A percentile compares a stretch with the other conserved stretches of the same genome.
phyloP scores from a whole-genome alignment of 2,113 vertebrate species.

The Paracanthobrama guichenoti region DNA sequence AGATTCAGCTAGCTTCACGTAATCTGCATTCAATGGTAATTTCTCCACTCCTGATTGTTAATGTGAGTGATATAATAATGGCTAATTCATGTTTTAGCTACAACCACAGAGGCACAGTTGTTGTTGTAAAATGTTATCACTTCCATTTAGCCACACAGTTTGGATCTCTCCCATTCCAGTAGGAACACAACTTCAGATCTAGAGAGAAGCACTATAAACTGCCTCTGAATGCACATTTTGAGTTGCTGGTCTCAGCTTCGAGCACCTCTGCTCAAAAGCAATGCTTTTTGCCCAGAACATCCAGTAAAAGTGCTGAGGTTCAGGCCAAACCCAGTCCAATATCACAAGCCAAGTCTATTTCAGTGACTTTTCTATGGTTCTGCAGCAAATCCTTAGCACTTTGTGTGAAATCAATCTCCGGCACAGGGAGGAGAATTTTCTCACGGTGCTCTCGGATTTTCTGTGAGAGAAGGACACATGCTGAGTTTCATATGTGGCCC shows the following conservation, averaged over 20 bases:
- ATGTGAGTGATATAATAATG: conserved; percentile 27
- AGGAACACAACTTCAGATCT: conserved; percentile 56
- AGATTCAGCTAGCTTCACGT: neutral
- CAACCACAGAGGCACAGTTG: neutral
- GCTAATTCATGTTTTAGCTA: conserved; percentile 21
- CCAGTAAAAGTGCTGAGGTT: conserved; percentile 59
- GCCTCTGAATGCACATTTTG: conserved; percentile 55
- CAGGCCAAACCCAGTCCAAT: conserved; percentile 71
- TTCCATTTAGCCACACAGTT: neutral
- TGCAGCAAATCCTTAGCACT: conserved; percentile 68
- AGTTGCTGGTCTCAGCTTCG: conserved; percentile 61
- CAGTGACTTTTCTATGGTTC: conserved; percentile 64
- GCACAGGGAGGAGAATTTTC: conserved; percentile 68
- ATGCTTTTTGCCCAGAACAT: conserved; percentile 61
- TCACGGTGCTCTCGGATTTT: conserved; percentile 44
- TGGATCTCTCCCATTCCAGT: conserved; percentile 33
- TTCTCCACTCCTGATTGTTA: conserved; percentile 22
- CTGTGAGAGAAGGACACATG: conserved; percentile 66
- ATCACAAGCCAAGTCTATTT: conserved; percentile 72
- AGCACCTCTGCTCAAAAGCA: conserved; percentile 62
- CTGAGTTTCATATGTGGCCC: conserved; percentile 67
- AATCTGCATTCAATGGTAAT: neutral
- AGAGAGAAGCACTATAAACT: conserved; percentile 64
- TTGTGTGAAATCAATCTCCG: conserved; percentile 76
- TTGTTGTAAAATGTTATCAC: neutral